Conservation (phyloP, 1,140 invertebrate species). For the Brachionus sp. region DNA sequence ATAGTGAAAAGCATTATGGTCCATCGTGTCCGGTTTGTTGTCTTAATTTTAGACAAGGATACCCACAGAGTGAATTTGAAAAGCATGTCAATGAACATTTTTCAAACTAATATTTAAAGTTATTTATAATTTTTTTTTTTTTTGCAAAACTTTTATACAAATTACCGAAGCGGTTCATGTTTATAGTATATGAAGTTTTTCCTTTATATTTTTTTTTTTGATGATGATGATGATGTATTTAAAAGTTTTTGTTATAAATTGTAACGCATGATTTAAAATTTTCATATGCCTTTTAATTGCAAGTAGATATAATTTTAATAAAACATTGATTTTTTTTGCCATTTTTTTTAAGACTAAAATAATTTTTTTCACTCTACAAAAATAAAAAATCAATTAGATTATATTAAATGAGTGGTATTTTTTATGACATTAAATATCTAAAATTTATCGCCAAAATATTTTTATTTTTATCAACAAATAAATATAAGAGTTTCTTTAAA, state of each 20-base stretch:
- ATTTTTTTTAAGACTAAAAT: neutral
- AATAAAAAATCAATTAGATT: neutral
- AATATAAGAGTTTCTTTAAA: too few relatives aligned
- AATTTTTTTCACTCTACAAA: neutral
- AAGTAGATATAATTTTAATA: neutral
- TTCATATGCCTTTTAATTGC: neutral
- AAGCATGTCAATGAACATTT: conserved; percentile 36
- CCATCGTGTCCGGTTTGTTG: conserved; percentile 39
- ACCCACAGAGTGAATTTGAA: conserved; percentile 39
- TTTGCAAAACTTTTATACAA: neutral
- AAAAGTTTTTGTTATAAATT: neutral
- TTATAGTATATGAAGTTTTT: conserved; percentile 1
- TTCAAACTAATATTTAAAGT: conserved; percentile 1
- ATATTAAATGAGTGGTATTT: too few relatives aligned
- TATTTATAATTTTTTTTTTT: neutral
- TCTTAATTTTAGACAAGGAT: conserved; percentile 20
- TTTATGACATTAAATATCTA: too few relatives aligned
- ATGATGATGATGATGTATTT: neutral
- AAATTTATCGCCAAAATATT: too few relatives aligned
- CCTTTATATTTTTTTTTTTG: neutral
- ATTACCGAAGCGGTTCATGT: neutral
- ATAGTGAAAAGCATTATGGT: conserved; percentile 7
- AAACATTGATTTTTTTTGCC: neutral
- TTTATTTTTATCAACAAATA: too few relatives aligned
- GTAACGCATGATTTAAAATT: neutral